Percentiles rank a stretch among this genome's conserved stretches.
Conservation (phyloP, 2,113 vertebrate species). For the Amazona guildingii region DNA sequence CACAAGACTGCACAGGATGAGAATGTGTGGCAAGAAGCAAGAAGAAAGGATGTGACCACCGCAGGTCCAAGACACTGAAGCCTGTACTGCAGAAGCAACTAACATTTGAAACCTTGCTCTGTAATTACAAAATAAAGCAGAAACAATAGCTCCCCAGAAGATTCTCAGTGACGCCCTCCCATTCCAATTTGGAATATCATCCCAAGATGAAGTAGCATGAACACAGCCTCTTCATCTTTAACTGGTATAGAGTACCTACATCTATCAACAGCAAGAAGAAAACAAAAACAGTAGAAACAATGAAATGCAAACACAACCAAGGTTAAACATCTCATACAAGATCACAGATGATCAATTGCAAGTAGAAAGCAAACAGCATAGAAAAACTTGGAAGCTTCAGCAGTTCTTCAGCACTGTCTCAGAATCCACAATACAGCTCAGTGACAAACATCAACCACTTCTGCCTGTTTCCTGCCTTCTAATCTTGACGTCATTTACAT, state of each 20-base stretch:
- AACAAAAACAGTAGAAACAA: slow-evolving; percentile 20
- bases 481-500: background rate
- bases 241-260: background rate
- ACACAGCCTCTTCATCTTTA: background rate
- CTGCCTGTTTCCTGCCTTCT: background rate
- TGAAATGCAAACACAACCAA: slow-evolving; percentile 24
- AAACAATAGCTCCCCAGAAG: background rate
- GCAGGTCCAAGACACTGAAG: background rate
- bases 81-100: background rate
- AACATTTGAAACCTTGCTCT: background rate
- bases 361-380: background rate
- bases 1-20: background rate
- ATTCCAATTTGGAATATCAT: background rate
- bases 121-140: background rate
- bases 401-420: background rate
- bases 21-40: background rate
- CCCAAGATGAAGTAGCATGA: background rate
- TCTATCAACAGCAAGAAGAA: background rate
- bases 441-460: background rate
- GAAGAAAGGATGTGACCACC: background rate
- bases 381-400: background rate
- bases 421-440: background rate
- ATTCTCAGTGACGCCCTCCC: background rate
- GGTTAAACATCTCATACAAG: slow-evolving; percentile 9
- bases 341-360: slow-evolving; percentile 8